Evolutionary conservation across 2,888 invertebrate species (phyloP).

Genomic region (Alsophila aescularia): DNA sequence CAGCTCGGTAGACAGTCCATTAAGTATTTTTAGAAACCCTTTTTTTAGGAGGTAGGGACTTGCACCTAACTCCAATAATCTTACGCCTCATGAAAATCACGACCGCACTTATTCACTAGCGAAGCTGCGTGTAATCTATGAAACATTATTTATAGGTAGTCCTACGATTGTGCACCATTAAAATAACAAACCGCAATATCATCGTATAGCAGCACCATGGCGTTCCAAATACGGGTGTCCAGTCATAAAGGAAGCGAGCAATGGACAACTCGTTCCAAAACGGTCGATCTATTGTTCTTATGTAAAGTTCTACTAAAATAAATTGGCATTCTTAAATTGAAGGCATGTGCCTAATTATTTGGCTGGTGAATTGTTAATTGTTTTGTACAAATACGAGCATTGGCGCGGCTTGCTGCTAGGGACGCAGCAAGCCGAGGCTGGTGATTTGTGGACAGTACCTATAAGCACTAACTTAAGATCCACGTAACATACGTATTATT

Average conservation of each 20-base stretch:
- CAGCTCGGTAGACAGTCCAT: too few relatives aligned
- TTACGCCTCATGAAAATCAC: too few relatives aligned
- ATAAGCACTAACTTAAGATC: too few relatives aligned
- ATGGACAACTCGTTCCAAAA: constrained; percentile 47
- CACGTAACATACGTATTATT: too few relatives aligned
- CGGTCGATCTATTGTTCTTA: constrained; percentile 58
- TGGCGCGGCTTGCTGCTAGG: not conserved
- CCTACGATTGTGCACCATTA: constrained; percentile 7
- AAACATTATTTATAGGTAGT: constrained; percentile 2
- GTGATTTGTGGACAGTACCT: too few relatives aligned
- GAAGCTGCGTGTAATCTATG: too few relatives aligned
- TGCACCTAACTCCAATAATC: too few relatives aligned
- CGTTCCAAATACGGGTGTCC: constrained; percentile 40
- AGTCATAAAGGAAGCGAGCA: constrained; percentile 56
- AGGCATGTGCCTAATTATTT: constrained; percentile 20
- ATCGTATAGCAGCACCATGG: constrained; percentile 46
- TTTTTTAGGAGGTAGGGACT: too few relatives aligned
- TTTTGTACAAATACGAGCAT: not conserved
- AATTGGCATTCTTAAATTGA: constrained; percentile 28
- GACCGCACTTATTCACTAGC: too few relatives aligned
- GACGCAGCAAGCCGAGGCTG: not conserved
- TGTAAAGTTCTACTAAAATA: constrained; percentile 46
- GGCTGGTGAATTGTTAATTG: constrained; percentile 17
- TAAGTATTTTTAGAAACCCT: too few relatives aligned
- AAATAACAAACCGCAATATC: constrained; percentile 53